These are phyloP conservation scores for Thelaira solivaga DNA, from an alignment of 2,888 invertebrate species.

Conservation along the genomic window DNA sequence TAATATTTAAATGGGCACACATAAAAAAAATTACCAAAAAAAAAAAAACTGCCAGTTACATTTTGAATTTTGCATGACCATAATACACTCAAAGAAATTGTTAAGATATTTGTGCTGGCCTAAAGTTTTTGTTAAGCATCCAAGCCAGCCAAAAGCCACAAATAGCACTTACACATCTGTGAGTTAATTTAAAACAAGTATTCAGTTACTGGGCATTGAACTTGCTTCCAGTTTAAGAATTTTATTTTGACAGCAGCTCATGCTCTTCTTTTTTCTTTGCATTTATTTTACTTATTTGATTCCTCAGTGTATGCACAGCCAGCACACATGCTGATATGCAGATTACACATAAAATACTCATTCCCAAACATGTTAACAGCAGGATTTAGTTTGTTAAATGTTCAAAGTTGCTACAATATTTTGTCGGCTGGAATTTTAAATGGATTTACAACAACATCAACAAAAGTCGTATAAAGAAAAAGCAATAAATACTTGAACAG, in stretches of 20 bases:
- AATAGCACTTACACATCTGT: too few relatives aligned
- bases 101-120: too few relatives aligned
- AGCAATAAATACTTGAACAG: slow-evolving; percentile 8
- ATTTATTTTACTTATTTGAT: background rate
- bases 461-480: background rate
- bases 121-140: background rate
- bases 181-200: too few relatives aligned
- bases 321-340: too few relatives aligned
- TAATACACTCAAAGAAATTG: slow-evolving; percentile 4
- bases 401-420: slow-evolving; percentile 23
- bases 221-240: too few relatives aligned
- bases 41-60: slow-evolving; percentile 30
- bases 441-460: slow-evolving; percentile 5
- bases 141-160: too few relatives aligned
- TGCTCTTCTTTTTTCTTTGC: too few relatives aligned
- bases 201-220: too few relatives aligned
- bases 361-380: slow-evolving; percentile 22
- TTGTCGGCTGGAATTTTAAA: slow-evolving; percentile 24
- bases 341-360: slow-evolving; percentile 14
- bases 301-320: slow-evolving; percentile 7
- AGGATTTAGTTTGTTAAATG: slow-evolving; percentile 27
- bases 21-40: too few relatives aligned
- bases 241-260: too few relatives aligned
- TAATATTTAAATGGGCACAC: background rate
- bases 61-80: background rate